Evolutionary conservation across 2,113 vertebrate species (phyloP).

Genomic region (Struthio camelus): DNA sequence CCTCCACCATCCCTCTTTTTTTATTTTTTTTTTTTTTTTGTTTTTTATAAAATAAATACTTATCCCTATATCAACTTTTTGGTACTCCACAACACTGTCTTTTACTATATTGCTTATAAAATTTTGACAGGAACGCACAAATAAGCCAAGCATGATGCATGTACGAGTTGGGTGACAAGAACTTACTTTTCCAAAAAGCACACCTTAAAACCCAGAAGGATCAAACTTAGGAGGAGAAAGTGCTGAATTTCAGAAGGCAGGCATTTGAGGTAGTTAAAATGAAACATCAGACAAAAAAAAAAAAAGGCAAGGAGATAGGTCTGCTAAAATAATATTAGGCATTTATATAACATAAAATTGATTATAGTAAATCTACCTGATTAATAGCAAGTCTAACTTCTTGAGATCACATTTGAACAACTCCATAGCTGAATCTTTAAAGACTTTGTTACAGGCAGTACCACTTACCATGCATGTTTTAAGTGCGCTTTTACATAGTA

Average conservation of each 20-base stretch:
- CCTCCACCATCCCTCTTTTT: not conserved
- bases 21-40: accelerated
- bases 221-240: not conserved
- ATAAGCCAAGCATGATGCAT: not conserved
- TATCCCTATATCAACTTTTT: not conserved
- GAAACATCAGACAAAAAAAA: not conserved
- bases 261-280: not conserved
- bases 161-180: not conserved
- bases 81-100: not conserved
- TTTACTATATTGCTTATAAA: not conserved
- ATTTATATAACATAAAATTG: not conserved
- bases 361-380: not conserved
- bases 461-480: not conserved
- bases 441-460: not conserved
- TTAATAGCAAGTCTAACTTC: not conserved
- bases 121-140: not conserved
- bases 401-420: not conserved
- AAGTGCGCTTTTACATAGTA: not conserved
- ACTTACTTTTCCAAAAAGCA: not conserved
- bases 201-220: not conserved
- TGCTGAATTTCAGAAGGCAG: not conserved
- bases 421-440: not conserved
- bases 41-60: not conserved
- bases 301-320: not conserved
- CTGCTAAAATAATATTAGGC: not conserved